These are phyloP conservation scores for Parnassius mnemosyne DNA, from an alignment of 2,888 invertebrate genomes.

Conservation along the genomic window DNA sequence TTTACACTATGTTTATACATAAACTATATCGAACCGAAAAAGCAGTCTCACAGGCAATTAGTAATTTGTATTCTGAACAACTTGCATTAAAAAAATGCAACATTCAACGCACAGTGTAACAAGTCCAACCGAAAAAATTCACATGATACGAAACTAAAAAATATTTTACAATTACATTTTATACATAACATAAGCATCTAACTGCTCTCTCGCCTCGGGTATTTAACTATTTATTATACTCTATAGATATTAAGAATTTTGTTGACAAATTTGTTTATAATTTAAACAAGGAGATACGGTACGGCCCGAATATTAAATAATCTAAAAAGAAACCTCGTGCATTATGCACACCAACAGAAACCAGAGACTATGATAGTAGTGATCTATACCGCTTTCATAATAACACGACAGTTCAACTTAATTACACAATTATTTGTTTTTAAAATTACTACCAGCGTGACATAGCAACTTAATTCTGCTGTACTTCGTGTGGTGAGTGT, in stretches of 20 bases:
- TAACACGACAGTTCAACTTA: too few relatives aligned
- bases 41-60: conserved; percentile 13
- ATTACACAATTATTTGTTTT: too few relatives aligned
- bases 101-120: background rate
- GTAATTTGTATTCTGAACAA: conserved; percentile 1
- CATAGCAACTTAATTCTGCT: too few relatives aligned
- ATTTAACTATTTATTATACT: conserved; percentile 1
- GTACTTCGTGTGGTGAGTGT: too few relatives aligned
- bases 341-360: too few relatives aligned
- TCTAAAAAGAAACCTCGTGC: too few relatives aligned
- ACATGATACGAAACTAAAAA: background rate
- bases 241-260: background rate
- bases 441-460: too few relatives aligned
- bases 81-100: background rate
- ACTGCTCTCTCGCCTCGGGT: background rate
- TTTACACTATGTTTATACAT: conserved; percentile 14
- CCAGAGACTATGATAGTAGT: too few relatives aligned
- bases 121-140: background rate
- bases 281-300: too few relatives aligned
- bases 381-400: too few relatives aligned
- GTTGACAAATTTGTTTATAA: background rate
- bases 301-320: too few relatives aligned
- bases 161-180: conserved; percentile 3
- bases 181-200: conserved; percentile 4
- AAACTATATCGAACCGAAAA: conserved; percentile 12